Conservation (phyloP, 2,888 invertebrate genomes). For the Lymantria monacha region DNA sequence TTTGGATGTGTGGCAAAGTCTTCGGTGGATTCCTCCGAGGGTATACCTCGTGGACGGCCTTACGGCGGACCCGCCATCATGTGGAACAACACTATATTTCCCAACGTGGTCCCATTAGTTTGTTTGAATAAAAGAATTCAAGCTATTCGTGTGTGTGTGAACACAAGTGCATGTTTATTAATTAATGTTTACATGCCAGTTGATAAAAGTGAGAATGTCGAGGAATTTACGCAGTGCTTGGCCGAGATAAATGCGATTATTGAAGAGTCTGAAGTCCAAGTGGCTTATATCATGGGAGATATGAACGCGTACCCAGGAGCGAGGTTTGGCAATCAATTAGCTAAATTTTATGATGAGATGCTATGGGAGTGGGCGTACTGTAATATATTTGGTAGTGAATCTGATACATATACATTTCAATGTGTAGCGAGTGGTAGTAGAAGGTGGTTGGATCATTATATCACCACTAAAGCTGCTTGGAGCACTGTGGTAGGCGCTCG, state of each 20-base stretch:
- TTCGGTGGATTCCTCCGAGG: background rate
- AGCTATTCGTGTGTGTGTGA: background rate
- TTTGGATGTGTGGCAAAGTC: background rate
- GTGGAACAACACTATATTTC: background rate
- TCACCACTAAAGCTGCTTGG: constrained; percentile 1
- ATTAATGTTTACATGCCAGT: background rate
- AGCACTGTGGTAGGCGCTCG: background rate
- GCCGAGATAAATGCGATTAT: background rate
- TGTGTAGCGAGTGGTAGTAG: constrained; percentile 1
- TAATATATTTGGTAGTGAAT: background rate
- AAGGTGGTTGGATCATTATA: constrained; percentile 5
- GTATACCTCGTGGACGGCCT: background rate
- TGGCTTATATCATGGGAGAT: background rate
- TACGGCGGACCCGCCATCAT: background rate
- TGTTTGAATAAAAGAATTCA: background rate
- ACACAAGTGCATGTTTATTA: background rate
- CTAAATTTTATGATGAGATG: background rate
- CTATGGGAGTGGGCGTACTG: background rate
- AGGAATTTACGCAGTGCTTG: background rate
- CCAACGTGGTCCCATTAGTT: background rate
- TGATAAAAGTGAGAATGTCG: background rate
- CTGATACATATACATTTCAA: background rate
- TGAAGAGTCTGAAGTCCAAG: background rate
- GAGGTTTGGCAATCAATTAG: background rate
- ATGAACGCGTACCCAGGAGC: background rate